A percentile compares a stretch with the other conserved stretches of the same genome.
These are phyloP conservation scores for Bombycilla garrulus DNA, from an alignment of 2,113 vertebrate genomes.

Conservation along the genomic window DNA sequence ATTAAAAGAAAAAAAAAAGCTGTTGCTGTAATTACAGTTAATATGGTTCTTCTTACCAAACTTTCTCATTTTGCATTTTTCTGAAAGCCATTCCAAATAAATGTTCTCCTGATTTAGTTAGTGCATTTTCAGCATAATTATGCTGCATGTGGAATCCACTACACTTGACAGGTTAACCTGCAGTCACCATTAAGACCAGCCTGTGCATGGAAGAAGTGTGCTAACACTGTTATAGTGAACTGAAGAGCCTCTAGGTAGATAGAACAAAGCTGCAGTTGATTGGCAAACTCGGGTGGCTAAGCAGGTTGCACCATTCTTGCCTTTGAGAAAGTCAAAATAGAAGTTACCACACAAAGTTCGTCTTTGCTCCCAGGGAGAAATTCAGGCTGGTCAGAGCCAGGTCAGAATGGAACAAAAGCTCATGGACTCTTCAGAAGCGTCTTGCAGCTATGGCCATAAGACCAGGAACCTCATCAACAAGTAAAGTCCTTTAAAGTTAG, in stretches of 20 bases:
- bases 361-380: not conserved
- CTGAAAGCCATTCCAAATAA: not conserved
- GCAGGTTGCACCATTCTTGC: not conserved
- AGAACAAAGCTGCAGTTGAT: not conserved
- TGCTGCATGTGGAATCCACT: not conserved
- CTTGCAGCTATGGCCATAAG: not conserved
- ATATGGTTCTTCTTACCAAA: not conserved
- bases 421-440: not conserved
- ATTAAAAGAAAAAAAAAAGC: not conserved
- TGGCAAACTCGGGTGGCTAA: not conserved
- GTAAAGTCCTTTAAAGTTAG: not conserved
- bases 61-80: not conserved
- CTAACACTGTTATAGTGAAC: not conserved
- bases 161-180: not conserved
- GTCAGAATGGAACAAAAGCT: not conserved
- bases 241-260: not conserved
- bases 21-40: conserved; percentile 23
- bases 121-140: not conserved
- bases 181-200: not conserved
- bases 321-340: not conserved
- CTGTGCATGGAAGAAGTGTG: not conserved
- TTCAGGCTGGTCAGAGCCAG: not conserved
- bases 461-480: not conserved
- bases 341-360: not conserved
- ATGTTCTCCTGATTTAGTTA: not conserved